These are phyloP conservation scores for Clepsis dumicolana DNA, from an alignment of 2,888 invertebrate genomes.

Conservation along the genomic window DNA sequence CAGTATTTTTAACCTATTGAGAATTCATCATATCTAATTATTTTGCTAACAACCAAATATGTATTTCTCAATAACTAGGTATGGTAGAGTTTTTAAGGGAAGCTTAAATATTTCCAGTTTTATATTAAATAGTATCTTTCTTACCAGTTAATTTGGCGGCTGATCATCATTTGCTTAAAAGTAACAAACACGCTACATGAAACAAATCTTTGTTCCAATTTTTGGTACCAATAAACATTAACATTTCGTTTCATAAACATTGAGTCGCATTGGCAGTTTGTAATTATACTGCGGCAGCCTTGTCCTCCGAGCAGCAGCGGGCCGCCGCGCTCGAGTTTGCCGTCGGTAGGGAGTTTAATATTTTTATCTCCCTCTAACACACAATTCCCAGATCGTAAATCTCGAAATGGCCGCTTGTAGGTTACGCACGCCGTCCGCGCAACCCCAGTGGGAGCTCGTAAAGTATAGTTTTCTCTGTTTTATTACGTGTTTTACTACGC, in stretches of 20 bases:
- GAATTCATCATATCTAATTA: too few species aligned
- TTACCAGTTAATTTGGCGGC: neutral
- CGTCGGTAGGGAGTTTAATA: slow-evolving; percentile 81
- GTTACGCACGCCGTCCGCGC: slow-evolving; percentile 86
- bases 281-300: slow-evolving; percentile 69
- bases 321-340: slow-evolving; percentile 73
- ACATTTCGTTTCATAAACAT: neutral
- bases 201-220: neutral
- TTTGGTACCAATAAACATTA: neutral
- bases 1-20: too few species aligned
- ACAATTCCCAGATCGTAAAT: slow-evolving; percentile 87
- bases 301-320: slow-evolving; percentile 75
- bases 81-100: too few species aligned
- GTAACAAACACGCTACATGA: neutral
- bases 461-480: slow-evolving; percentile 86
- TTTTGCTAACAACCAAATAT: too few species aligned
- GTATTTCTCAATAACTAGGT: too few species aligned
- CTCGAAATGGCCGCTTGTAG: slow-evolving; percentile 87
- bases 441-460: slow-evolving; percentile 81
- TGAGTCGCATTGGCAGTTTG: slow-evolving; percentile 53
- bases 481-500: slow-evolving; percentile 81
- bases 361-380: slow-evolving; percentile 84
- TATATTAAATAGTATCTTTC: neutral
- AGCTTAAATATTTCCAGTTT: too few species aligned
- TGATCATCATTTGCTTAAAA: neutral